A percentile compares a stretch with the other conserved stretches of the same genome.
Conservation (phyloP, 2,888 invertebrate genomes). For the Strigamia crassipes region DNA sequence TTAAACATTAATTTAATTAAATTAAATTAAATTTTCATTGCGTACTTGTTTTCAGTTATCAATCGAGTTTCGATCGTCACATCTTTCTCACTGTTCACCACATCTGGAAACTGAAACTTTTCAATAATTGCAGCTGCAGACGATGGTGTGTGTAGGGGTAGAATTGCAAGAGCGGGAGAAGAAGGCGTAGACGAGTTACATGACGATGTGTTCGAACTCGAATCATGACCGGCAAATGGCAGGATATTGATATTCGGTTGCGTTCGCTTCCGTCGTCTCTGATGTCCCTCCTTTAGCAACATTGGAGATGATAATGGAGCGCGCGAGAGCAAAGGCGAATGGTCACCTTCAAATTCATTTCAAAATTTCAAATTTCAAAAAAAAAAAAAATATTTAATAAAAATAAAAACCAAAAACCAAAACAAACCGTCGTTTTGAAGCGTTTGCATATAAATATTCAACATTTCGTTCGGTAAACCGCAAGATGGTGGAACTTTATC, state of each 20-base stretch:
- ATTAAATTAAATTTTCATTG: neutral
- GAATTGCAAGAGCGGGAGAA: slow-evolving; percentile 73
- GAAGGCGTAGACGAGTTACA: slow-evolving; percentile 96
- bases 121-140: slow-evolving; percentile 54
- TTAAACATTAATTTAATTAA: neutral
- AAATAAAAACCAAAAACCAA: neutral
- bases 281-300: slow-evolving; percentile 49
- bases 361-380: neutral
- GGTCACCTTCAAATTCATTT: slow-evolving; percentile 47
- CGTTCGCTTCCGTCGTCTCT: slow-evolving; percentile 20
- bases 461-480: slow-evolving; percentile 60
- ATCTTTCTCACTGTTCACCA: slow-evolving; percentile 35
- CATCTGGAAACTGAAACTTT: slow-evolving; percentile 70
- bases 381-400: no score
- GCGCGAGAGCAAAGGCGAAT: slow-evolving; percentile 50
- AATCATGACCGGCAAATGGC: slow-evolving; percentile 68
- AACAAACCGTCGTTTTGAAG: slow-evolving; percentile 65
- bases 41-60: slow-evolving; percentile 47
- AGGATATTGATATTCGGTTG: slow-evolving; percentile 49
- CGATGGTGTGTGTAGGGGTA: slow-evolving; percentile 58
- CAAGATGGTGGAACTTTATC: slow-evolving; percentile 90
- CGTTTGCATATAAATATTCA: slow-evolving; percentile 51
- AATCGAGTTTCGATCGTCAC: slow-evolving; percentile 46
- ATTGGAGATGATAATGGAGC: slow-evolving; percentile 51
- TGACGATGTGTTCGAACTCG: slow-evolving; percentile 91